Evolutionary conservation across 2,113 vertebrate genomes (phyloP), one percentile per base, ranked within the genome.

Genomic region (Caloenas nicobarica): DNA sequence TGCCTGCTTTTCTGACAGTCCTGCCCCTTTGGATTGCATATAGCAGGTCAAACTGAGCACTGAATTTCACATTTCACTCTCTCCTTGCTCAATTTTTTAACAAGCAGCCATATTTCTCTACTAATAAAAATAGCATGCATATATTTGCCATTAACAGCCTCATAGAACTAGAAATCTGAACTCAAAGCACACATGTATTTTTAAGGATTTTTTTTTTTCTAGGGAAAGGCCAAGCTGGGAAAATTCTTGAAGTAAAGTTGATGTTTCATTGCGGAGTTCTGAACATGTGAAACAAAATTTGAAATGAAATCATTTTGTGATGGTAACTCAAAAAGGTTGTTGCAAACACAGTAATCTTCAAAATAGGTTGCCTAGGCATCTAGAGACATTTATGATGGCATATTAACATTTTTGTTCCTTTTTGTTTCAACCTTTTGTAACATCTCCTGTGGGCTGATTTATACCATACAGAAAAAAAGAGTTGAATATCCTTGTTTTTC

Each of bases 31-130:
- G 6, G 7, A 33, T 64, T 72, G 12, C 0, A 1, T 36, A 9
- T 8, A n/a, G 11, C 0, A 0, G 7, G 7, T 18, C 28, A 80
- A 24, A 31, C 4, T 62, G 36, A 78, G n/a, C 31, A 31, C 11
- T 54, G 31, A 16, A 14, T 74, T 68, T 83, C 31, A n/a, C 36
- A 36, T 86, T 79, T 76, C n/a, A 58, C 7, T 33, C 3, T 53
- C 4, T 58, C 16, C 33, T 85, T 71, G 9, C 29, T 82, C 0
- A 0, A 5, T 23, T 44, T 33, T 70, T 25, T 54, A 61, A 60
- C 2, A 2, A 70, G 22, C 2, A 3, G 9, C 12, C 12, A 33
- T 7, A 36, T 87, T 94, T 91, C 10, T 51, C 9, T 6, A 8
- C 21, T 66, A 70, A 16, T 33, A 74, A 25, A 26, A 58, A 24